Base-by-base conservation (phyloP, 2,113 vertebrate species). In the Pelodiscus sinensis region DNA sequence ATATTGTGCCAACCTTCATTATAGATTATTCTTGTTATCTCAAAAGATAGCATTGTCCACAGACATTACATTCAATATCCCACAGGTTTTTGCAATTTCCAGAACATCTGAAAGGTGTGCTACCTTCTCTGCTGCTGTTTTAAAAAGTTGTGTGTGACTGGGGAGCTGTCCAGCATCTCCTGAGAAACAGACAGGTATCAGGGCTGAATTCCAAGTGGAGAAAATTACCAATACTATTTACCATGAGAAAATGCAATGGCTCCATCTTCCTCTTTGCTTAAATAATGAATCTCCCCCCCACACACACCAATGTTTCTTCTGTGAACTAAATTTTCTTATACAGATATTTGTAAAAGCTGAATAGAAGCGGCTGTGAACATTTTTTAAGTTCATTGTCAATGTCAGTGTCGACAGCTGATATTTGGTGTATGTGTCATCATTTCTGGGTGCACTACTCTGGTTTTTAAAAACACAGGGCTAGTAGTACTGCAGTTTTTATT, bases 211-310 rank as follows among this genome's bases (percentile, higher is more conserved):
- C 38, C 3, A 24, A 58, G n/a, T n/a, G n/a, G 55, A 3, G 14
- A 86, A 78, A 90, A 84, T 71, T 79, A 57, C 16, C 29, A 65
- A 38, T 73, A 25, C 13, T 81, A 44, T 86, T 68, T 62, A 38
- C 16, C 0, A 1, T 84, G 65, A 73, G 24, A 84, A 73, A 82
- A 73, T n/a, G 1, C 29, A 86, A 24, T 50, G 58, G 15, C 16
- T 58, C 9, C 52, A 80, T 5, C 19, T 35, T 38, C 58, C 21
- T 86, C 35, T 19, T 62, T 3, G 10, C 83, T 52, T 85, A 85
- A 31, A 21, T 54, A 57, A 27, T 62, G 13, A 27, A 14, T 92
- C 92, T 90, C 90, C 38, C 82, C n/a, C 19, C n/a, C n/a, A n/a
- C n/a, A n/a, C n/a, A n/a, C n/a, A 80, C 18, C 44, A 8, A 2